A percentile compares a stretch with the other conserved stretches of the same genome.
phyloP scores from a whole-genome alignment of 2,113 vertebrate species.

The Hippocampus barbouri region DNA sequence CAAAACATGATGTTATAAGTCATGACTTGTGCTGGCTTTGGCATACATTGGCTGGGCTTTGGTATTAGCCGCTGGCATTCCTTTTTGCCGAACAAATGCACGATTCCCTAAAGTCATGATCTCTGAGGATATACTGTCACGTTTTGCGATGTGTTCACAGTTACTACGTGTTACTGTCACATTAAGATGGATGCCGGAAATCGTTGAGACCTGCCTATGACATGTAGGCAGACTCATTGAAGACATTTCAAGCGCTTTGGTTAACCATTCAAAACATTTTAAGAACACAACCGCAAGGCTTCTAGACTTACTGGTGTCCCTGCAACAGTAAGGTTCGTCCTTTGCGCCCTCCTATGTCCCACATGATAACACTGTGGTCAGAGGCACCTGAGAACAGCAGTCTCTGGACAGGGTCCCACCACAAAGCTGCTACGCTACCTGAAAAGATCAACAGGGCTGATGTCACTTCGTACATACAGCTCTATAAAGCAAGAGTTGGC shows the following conservation, averaged over 20 bases:
- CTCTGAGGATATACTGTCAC: no score
- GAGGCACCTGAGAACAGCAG: constrained; percentile 94
- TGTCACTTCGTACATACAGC: not conserved
- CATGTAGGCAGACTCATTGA: not conserved
- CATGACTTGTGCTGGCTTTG: not conserved
- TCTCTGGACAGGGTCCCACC: constrained; percentile 92
- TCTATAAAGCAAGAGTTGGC: not conserved
- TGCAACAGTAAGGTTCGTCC: constrained; percentile 88
- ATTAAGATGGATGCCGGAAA: no score
- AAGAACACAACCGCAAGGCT: not conserved
- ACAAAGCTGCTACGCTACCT: constrained; percentile 87
- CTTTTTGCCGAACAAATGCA: no score
- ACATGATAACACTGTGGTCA: constrained; percentile 97
- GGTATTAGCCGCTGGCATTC: no score
- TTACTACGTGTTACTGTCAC: no score
- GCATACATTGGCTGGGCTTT: not conserved
- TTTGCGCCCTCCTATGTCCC: constrained; percentile 95
- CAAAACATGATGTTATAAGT: not conserved
- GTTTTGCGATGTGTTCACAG: no score
- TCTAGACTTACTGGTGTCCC: constrained; percentile 88
- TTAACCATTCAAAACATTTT: not conserved
- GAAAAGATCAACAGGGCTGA: constrained; percentile 7
- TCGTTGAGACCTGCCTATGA: no score
- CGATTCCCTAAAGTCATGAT: no score
- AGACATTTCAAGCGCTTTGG: not conserved